Evolutionary conservation across 2,888 invertebrate species (phyloP).

Genomic region (Caenorhabditis wallacei): DNA sequence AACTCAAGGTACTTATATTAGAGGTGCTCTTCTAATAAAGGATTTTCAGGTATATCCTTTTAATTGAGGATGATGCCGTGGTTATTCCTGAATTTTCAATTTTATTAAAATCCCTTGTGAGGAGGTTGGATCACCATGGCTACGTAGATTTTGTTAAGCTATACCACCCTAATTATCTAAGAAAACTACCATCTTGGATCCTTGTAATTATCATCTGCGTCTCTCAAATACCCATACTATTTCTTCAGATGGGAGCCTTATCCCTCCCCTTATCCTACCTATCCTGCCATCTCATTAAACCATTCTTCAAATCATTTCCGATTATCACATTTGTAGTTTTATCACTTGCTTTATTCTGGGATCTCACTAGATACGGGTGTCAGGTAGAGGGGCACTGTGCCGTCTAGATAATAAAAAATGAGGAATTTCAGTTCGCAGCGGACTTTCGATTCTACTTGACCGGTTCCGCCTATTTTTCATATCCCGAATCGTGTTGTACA

Average conservation of each 20-base stretch:
- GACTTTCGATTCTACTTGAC: constrained; percentile 70
- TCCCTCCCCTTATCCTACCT: constrained; percentile 43
- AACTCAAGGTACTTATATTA: constrained; percentile 21
- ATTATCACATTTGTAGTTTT: constrained; percentile 27
- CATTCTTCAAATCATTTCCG: constrained; percentile 37
- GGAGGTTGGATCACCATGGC: constrained; percentile 50
- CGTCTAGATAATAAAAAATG: too few species aligned
- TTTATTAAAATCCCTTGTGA: constrained; percentile 59
- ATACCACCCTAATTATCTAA: constrained; percentile 71
- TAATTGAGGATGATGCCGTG: constrained; percentile 75
- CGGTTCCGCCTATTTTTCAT: constrained; percentile 70
- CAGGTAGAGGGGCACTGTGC: constrained; percentile 32
- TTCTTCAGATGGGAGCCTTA: constrained; percentile 48
- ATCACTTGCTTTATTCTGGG: constrained; percentile 24
- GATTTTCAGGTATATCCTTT: constrained; percentile 61
- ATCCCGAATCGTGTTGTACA: constrained; percentile 77
- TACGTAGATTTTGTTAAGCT: constrained; percentile 73
- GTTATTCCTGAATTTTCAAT: constrained; percentile 57
- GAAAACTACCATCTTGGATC: constrained; percentile 70
- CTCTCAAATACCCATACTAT: too few species aligned
- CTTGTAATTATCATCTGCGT: constrained; percentile 39
- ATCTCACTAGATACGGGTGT: constrained; percentile 33
- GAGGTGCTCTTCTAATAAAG: not conserved
- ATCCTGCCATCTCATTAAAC: constrained; percentile 6
- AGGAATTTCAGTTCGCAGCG: constrained; percentile 69